phyloP scores from a whole-genome alignment of 2,797 vertebrate genomes.

The Hephaestus fuliginosus region DNA sequence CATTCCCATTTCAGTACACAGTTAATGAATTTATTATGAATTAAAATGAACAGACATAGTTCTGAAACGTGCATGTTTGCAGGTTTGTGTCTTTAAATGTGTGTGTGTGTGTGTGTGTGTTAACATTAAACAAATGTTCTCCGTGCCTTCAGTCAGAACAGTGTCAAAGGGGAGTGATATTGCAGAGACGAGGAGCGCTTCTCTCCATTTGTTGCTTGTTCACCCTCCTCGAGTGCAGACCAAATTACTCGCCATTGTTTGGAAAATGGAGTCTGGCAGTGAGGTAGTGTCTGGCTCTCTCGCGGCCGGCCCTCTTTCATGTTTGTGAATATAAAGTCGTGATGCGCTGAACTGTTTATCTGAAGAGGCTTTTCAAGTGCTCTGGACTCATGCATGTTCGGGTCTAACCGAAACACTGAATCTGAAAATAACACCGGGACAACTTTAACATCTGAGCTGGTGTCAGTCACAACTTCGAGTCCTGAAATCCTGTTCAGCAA shows the following conservation, averaged over 20 bases:
- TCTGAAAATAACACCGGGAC: background rate
- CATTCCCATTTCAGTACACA: no score
- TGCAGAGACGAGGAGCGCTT: background rate
- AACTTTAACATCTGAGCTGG: background rate
- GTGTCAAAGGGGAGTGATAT: constrained; percentile 17
- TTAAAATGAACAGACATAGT: background rate
- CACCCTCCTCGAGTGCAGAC: constrained; percentile 15
- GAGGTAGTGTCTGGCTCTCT: constrained; percentile 9
- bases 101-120: background rate
- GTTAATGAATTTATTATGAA: background rate
- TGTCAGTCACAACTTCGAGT: no score
- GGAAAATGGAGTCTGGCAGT: constrained; percentile 18
- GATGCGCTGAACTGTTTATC: constrained; percentile 14
- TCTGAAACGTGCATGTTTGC: background rate
- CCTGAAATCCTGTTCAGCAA: background rate
- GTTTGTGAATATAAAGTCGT: constrained; percentile 15
- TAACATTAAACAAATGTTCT: constrained; percentile 2
- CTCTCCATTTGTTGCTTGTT: constrained; percentile 14
- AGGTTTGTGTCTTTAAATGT: background rate
- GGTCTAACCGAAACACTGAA: background rate
- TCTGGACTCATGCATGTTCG: background rate
- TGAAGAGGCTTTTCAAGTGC: background rate
- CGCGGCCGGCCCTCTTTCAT: background rate
- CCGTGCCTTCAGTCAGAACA: constrained; percentile 3
- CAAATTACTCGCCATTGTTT: constrained; percentile 40